Evolutionary conservation across 92 coral and sea anemone species (phyloP).

Genomic region (Epizoanthus illoricatus): DNA sequence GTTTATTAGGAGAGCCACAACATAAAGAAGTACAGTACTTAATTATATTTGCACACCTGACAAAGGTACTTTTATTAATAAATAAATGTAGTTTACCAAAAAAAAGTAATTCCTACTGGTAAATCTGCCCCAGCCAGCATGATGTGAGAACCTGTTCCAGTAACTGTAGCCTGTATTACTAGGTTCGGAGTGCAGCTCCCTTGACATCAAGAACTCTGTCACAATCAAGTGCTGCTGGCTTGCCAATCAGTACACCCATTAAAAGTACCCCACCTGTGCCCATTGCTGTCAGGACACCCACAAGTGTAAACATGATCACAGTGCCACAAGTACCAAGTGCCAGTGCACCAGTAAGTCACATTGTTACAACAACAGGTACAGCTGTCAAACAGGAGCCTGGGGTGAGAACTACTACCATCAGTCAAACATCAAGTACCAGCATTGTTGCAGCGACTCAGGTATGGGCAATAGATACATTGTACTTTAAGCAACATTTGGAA

Average conservation of each 20-base stretch:
- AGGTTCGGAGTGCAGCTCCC: slow-evolving; percentile 63
- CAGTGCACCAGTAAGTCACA: slow-evolving; percentile 14
- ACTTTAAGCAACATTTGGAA: background rate
- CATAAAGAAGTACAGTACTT: too few relatives aligned
- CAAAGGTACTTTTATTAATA: too few relatives aligned
- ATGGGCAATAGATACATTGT: background rate
- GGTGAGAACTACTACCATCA: background rate
- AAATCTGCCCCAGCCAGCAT: too few relatives aligned
- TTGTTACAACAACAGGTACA: slow-evolving; percentile 22
- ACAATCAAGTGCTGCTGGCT: slow-evolving; percentile 35
- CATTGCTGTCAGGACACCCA: slow-evolving; percentile 1
- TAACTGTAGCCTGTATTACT: slow-evolving; percentile 1
- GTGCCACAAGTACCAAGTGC: slow-evolving; percentile 21
- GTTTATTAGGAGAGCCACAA: too few relatives aligned
- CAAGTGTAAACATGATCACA: slow-evolving; percentile 26
- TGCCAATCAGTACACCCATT: slow-evolving; percentile 10
- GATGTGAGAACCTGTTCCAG: too few relatives aligned
- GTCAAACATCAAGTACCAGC: slow-evolving; percentile 19
- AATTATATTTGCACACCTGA: too few relatives aligned
- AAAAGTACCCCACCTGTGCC: slow-evolving; percentile 18
- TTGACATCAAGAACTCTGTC: slow-evolving; percentile 64
- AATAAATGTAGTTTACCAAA: too few relatives aligned
- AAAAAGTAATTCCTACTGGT: too few relatives aligned
- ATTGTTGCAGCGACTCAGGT: slow-evolving; percentile 8
- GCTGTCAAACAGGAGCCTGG: slow-evolving; percentile 25